Conservation (phyloP, 2,888 invertebrate genomes). For the Aporophyla nigra region DNA sequence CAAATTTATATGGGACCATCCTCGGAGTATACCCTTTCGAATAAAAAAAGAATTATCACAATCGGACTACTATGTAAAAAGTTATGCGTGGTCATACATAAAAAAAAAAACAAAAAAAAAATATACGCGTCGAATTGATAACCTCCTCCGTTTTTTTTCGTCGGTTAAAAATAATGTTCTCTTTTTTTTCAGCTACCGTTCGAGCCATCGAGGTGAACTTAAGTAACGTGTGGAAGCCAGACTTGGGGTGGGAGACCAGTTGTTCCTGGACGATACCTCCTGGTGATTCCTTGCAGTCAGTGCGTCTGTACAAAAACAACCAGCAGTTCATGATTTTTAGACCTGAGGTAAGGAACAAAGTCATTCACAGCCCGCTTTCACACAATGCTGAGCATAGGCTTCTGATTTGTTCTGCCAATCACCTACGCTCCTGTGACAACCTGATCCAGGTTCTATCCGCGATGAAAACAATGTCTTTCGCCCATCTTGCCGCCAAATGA, state of each 20-base stretch:
- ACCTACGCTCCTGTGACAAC: background rate
- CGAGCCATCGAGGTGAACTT: slow-evolving; percentile 75
- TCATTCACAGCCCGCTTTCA: background rate
- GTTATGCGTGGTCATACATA: too few species aligned
- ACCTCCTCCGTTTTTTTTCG: too few species aligned
- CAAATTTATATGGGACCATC: too few species aligned
- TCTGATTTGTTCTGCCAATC: background rate
- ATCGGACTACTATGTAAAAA: too few species aligned
- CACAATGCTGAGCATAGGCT: background rate
- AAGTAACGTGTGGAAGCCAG: slow-evolving; percentile 75
- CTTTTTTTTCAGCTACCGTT: slow-evolving; percentile 66
- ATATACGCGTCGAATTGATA: too few species aligned
- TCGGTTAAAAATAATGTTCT: background rate
- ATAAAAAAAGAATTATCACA: too few species aligned
- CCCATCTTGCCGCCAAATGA: background rate
- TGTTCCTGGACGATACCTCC: slow-evolving; percentile 79
- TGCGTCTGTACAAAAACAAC: slow-evolving; percentile 77
- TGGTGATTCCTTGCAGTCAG: slow-evolving; percentile 82
- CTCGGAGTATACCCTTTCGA: too few species aligned
- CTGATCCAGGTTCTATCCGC: background rate
- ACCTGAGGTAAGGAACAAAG: slow-evolving; percentile 77
- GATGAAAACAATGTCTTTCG: background rate
- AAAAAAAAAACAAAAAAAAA: too few species aligned
- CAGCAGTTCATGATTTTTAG: slow-evolving; percentile 82
- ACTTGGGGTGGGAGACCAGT: slow-evolving; percentile 81